A percentile compares a stretch with the other conserved stretches of the same genome.
These are phyloP conservation scores for Tetragonisca angustula DNA, from an alignment of 2,888 invertebrate genomes.

Conservation along the genomic window DNA sequence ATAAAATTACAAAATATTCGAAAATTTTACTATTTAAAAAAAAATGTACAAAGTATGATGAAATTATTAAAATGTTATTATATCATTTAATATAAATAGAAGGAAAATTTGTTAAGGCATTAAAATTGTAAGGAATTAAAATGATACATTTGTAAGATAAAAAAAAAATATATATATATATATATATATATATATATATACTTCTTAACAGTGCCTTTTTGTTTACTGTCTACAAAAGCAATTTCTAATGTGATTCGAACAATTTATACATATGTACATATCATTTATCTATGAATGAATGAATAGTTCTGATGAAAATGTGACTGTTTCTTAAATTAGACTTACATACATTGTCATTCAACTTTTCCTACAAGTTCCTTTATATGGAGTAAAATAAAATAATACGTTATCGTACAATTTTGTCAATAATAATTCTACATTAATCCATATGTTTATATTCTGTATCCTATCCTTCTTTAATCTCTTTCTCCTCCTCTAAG, in stretches of 20 bases:
- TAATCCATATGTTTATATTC: too few relatives aligned
- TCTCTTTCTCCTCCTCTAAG: neutral
- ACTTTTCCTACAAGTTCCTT: constrained; percentile 70
- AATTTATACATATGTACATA: constrained; percentile 43
- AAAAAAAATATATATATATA: constrained; percentile 8
- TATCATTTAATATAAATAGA: constrained; percentile 42
- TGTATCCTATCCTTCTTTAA: neutral
- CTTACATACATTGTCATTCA: constrained; percentile 51
- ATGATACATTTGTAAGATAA: constrained; percentile 45
- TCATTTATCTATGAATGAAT: constrained; percentile 56
- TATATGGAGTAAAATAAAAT: constrained; percentile 62
- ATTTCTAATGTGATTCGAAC: constrained; percentile 54
- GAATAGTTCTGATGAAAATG: constrained; percentile 57
- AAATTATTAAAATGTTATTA: constrained; percentile 45
- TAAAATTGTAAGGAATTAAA: constrained; percentile 44
- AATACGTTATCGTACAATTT: constrained; percentile 21
- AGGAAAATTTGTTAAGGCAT: constrained; percentile 48
- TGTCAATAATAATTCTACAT: neutral
- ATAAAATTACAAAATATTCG: constrained; percentile 33
- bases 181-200: constrained; percentile 21
- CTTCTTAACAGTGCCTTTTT: constrained; percentile 68
- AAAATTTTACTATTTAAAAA: constrained; percentile 41
- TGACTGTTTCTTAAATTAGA: constrained; percentile 54
- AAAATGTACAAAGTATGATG: constrained; percentile 44
- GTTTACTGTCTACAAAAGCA: constrained; percentile 64